These are phyloP conservation scores for Drosophila pseudotakahashii DNA, from an alignment of 2,888 invertebrate genomes.

Conservation along the genomic window DNA sequence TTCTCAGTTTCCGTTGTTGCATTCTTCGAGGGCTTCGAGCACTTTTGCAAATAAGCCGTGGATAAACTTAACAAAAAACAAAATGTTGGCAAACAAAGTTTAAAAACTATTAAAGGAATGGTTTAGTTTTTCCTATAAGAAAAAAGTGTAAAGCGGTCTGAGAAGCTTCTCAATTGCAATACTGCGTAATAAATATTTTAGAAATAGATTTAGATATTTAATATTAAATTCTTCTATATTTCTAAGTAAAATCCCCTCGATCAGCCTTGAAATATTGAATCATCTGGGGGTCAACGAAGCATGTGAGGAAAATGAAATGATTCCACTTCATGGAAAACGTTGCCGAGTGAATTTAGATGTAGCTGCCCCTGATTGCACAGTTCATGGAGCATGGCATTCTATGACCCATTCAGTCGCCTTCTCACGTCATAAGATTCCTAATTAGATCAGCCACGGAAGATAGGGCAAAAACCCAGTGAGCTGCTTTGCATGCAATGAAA, in stretches of 20 bases:
- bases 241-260: too few relatives aligned
- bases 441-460: constrained; percentile 46
- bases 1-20: constrained; percentile 39
- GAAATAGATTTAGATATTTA: too few relatives aligned
- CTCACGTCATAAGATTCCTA: constrained; percentile 65
- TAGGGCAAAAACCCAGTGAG: constrained; percentile 4
- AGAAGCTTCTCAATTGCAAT: background rate
- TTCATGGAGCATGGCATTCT: constrained; percentile 38
- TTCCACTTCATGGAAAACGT: constrained; percentile 8
- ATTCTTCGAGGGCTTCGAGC: constrained; percentile 49
- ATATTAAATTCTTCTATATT: too few relatives aligned
- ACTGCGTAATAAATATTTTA: too few relatives aligned
- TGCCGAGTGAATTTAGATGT: constrained; percentile 9
- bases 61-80: constrained; percentile 16
- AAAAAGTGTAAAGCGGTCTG: background rate
- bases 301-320: constrained; percentile 15
- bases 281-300: constrained; percentile 1
- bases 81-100: constrained; percentile 5
- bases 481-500: constrained; percentile 54
- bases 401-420: constrained; percentile 47
- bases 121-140: too few relatives aligned
- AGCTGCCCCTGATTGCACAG: constrained; percentile 39
- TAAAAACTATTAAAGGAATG: background rate
- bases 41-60: constrained; percentile 49
- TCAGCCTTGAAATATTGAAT: background rate